Evolutionary conservation across 2,888 invertebrate species (phyloP).

Genomic region (Cetonia aurata): DNA sequence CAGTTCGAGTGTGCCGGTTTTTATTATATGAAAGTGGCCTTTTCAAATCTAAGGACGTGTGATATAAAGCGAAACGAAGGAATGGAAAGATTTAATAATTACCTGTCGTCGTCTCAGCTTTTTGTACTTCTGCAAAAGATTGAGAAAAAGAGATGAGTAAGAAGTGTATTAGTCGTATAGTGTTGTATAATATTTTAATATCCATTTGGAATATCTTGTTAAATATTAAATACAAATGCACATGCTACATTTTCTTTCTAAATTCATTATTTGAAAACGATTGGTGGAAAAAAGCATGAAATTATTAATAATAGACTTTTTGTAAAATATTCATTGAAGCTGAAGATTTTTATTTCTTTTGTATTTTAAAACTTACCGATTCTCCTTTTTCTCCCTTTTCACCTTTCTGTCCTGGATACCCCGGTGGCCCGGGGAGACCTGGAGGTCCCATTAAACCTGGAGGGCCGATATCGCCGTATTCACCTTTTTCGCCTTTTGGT

Average conservation of each 20-base stretch:
- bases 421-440: conserved; percentile 84
- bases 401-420: conserved; percentile 90
- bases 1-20: conserved; percentile 34
- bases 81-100: conserved; percentile 65
- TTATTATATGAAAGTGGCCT: conserved; percentile 29
- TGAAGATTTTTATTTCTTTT: conserved; percentile 12
- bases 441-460: conserved; percentile 96
- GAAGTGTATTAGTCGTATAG: neutral
- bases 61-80: conserved; percentile 42
- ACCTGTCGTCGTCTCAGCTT: conserved; percentile 86
- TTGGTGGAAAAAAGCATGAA: neutral
- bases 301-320: neutral
- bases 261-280: too few species aligned
- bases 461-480: conserved; percentile 92
- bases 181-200: conserved; percentile 4
- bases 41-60: conserved; percentile 42
- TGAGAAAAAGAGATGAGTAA: conserved; percentile 54
- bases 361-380: conserved; percentile 77
- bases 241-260: neutral
- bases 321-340: conserved; percentile 28
- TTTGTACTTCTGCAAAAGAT: conserved; percentile 78
- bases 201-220: neutral
- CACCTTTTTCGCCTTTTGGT: conserved; percentile 89
- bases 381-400: conserved; percentile 94
- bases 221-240: too few species aligned